These are phyloP conservation scores for Dicerorhinus sumatrensis DNA, from an alignment of 2,113 vertebrate genomes.

Conservation along the genomic window DNA sequence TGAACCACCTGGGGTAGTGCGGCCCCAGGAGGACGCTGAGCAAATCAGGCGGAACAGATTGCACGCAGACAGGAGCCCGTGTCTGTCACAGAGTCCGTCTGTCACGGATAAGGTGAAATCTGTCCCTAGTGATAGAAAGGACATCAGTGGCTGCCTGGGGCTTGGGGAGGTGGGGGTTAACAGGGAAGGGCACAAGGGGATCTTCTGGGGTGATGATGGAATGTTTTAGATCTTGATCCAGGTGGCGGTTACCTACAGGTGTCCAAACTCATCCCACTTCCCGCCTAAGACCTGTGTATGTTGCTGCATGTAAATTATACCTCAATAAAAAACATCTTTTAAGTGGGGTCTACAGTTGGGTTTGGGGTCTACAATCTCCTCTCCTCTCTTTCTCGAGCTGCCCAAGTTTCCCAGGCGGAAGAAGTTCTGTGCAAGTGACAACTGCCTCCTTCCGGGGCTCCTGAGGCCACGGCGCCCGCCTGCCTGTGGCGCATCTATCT, in stretches of 20 bases:
- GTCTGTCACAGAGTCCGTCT: accelerated
- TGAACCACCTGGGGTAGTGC: background rate
- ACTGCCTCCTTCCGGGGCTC: background rate
- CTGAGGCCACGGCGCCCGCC: conserved; percentile 65
- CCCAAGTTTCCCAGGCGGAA: background rate
- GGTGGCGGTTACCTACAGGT: background rate
- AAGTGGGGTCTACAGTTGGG: background rate
- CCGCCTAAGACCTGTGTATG: background rate
- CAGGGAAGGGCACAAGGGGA: accelerated
- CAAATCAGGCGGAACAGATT: accelerated
- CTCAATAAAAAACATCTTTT: accelerated
- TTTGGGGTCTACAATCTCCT: background rate
- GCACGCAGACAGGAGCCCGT: accelerated
- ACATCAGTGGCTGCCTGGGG: too few species aligned
- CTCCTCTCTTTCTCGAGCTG: accelerated
- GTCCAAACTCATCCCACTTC: background rate
- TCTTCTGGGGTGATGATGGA: background rate
- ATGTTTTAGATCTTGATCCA: background rate
- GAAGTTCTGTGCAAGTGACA: background rate
- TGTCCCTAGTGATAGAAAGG: background rate
- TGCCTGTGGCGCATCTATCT: conserved; percentile 15
- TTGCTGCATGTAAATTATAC: accelerated
- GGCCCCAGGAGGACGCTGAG: background rate
- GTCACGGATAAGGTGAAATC: accelerated
- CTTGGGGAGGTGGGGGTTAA: accelerated